These are phyloP conservation scores for Ariolimax columbianus DNA, from an alignment of 2,888 invertebrate genomes.

Conservation along the genomic window DNA sequence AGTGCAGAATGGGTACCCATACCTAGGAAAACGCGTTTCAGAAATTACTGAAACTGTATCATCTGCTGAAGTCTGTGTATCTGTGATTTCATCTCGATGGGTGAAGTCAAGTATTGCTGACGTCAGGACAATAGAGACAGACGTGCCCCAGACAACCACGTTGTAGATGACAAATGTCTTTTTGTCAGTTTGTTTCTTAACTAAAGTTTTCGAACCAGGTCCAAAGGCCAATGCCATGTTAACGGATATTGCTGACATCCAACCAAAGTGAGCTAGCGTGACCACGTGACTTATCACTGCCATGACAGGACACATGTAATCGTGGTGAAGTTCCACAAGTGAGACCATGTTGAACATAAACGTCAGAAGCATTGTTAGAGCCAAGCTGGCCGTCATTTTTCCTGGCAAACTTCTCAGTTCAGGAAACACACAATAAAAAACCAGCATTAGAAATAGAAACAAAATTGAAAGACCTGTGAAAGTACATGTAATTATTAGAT, in stretches of 20 bases:
- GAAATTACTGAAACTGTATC: background rate
- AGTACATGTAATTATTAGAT: background rate
- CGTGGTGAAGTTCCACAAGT: background rate
- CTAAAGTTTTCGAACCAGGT: background rate
- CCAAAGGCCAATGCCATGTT: constrained; percentile 56
- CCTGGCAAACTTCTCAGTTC: constrained; percentile 32
- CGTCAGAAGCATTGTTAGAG: constrained; percentile 32
- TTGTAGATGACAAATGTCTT: constrained; percentile 14
- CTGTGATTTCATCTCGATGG: background rate
- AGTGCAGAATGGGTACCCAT: constrained; percentile 35
- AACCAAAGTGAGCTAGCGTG: constrained; percentile 51
- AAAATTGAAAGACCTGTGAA: background rate
- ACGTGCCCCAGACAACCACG: constrained; percentile 30
- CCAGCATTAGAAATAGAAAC: background rate
- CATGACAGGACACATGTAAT: constrained; percentile 45
- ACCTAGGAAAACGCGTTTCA: background rate
- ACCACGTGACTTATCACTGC: constrained; percentile 48
- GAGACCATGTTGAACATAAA: constrained; percentile 10
- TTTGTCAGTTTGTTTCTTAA: background rate
- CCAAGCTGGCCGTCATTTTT: constrained; percentile 33
- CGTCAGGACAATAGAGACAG: background rate
- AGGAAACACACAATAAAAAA: constrained; percentile 28
- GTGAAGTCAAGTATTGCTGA: constrained; percentile 28
- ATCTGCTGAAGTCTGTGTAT: background rate
- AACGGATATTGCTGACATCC: constrained; percentile 55